Base-by-base conservation (phyloP, 2,113 vertebrate genomes). In the Phyllostomus hastatus region DNA sequence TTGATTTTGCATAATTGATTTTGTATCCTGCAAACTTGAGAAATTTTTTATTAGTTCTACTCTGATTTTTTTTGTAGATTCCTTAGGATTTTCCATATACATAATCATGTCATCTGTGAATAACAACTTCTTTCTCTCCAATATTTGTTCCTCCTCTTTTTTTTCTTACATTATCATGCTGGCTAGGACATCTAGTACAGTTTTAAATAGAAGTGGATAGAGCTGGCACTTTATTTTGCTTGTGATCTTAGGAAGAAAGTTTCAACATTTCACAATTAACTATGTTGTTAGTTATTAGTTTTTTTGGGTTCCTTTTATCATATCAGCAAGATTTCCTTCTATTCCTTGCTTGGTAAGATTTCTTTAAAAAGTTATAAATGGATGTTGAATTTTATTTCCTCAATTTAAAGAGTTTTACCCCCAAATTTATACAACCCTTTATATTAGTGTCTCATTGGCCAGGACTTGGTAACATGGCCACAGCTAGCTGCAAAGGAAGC, bases 21-120 rank as follows among this genome's bases (percentile, higher is more conserved):
- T 88, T 80, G 50, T 69, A 67, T 91, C 19, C 46, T 82, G 15
- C 10, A 94, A 85, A 1, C 11, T 54, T 89, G 3, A 57, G 35
- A 89, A 33, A 70, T 91, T 84, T 78, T n/a, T 84, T 10, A 72
- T 82, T 52, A 46, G 52, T 87, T 95, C 38, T 73, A 54, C 22
- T 61, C n/a, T 86, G 19, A 41, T 70, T 89, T 80, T 95, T 95
- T 95, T 91, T 57, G 10, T 85, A 84, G 81, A 69, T 95, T 95
- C 9, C 26, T 94, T 88, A 38, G 7, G 5, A 73, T 80, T 80
- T 66, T 80, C 48, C 82, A 8, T 43, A 46, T 67, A 76, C 4
- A 41, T 69, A 35, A 73, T 57, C 17, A 70, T 38, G n/a, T 69
- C 61, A 91, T 70, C 90, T 93, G 17, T 83, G 52, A 90, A 79